Conservation (phyloP, 2,888 invertebrate species). For the Xestia xanthographa region DNA sequence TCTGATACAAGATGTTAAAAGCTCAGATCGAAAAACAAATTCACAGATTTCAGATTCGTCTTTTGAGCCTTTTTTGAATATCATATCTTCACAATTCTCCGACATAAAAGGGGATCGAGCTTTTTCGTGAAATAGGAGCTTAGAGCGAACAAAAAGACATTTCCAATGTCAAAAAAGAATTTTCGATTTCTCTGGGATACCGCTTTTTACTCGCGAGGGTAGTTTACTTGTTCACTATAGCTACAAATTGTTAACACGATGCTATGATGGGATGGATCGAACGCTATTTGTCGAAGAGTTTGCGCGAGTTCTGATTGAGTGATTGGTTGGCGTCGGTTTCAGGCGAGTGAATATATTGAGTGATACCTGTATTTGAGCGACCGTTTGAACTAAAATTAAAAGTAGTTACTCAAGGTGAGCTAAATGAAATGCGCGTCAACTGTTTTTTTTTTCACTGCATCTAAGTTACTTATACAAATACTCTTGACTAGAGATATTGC, state of each 20-base stretch:
- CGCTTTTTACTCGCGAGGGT: not conserved
- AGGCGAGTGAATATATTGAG: not conserved
- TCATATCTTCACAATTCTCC: no score
- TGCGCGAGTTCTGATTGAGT: slow-evolving; percentile 25
- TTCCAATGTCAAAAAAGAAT: no score
- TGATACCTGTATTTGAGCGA: not conserved
- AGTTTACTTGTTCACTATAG: slow-evolving; percentile 1
- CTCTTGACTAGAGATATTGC: no score
- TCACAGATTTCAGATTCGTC: no score
- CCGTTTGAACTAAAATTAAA: not conserved
- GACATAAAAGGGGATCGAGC: no score
- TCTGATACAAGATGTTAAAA: not conserved
- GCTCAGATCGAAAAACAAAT: no score
- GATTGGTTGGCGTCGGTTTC: slow-evolving; percentile 12
- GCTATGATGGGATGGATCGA: slow-evolving; percentile 4
- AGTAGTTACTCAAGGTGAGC: not conserved
- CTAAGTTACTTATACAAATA: no score
- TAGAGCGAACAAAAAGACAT: no score
- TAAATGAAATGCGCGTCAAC: no score
- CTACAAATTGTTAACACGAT: slow-evolving; percentile 56
- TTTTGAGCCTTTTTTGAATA: no score
- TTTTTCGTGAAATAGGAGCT: no score
- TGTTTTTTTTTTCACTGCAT: no score
- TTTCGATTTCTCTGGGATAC: not conserved
- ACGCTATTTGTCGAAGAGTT: slow-evolving; percentile 30